These are phyloP conservation scores for Drosophila bifasciata DNA, from an alignment of 1,140 invertebrate species.

Conservation along the genomic window DNA sequence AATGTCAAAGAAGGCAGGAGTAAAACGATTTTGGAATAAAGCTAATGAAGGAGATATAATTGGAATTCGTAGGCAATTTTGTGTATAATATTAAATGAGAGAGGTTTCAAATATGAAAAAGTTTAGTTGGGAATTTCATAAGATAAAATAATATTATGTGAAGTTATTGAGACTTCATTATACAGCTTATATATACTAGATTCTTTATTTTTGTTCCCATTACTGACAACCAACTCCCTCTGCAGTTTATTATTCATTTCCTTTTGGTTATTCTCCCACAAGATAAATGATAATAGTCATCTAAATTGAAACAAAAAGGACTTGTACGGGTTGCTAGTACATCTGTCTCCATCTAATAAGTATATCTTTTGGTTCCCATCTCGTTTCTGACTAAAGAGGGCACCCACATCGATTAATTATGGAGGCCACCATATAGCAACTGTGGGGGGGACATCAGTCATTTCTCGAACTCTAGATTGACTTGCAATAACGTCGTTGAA, in stretches of 20 bases:
- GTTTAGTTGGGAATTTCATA: no score
- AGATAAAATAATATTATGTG: no score
- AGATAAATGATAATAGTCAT: slow-evolving; percentile 18
- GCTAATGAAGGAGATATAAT: no score
- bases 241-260: neutral
- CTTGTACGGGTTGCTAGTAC: slow-evolving; percentile 22
- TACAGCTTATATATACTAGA: no score
- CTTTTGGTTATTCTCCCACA: neutral
- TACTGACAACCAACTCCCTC: neutral
- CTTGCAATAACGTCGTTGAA: slow-evolving; percentile 73
- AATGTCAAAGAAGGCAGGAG: neutral
- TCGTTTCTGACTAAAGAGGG: slow-evolving; percentile 30
- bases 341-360: slow-evolving; percentile 39
- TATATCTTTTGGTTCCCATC: slow-evolving; percentile 38
- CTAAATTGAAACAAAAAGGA: slow-evolving; percentile 3
- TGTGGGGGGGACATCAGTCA: slow-evolving; percentile 56
- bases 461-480: slow-evolving; percentile 45
- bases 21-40: neutral
- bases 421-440: slow-evolving; percentile 1
- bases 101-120: no score
- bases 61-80: neutral
- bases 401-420: slow-evolving; percentile 72
- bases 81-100: neutral
- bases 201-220: neutral
- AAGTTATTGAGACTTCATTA: no score